A percentile compares a stretch with the other conserved stretches of the same genome.
Conservation (phyloP, 1,140 invertebrate genomes). For the Tetramorium parvispinum region DNA sequence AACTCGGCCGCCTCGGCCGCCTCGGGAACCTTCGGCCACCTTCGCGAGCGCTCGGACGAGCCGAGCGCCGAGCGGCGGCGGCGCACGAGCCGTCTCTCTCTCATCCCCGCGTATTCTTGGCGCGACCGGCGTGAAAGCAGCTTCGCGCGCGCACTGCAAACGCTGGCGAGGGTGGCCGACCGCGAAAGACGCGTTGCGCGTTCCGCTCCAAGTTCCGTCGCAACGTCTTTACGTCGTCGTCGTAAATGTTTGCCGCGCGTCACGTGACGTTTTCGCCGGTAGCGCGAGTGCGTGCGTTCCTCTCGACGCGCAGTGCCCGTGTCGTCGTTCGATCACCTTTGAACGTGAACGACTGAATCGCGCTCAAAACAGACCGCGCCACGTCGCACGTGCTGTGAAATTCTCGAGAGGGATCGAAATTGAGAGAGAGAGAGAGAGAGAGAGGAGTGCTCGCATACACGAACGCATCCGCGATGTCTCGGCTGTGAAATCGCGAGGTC, state of each 20-base stretch:
- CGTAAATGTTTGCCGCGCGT: too few species aligned
- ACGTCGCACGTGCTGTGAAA: not conserved
- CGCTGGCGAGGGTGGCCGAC: conserved; percentile 73
- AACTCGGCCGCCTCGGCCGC: not conserved
- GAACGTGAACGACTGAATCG: not conserved
- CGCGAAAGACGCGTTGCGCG: conserved; percentile 62
- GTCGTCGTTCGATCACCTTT: not conserved
- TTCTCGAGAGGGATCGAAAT: not conserved
- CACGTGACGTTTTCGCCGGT: not conserved
- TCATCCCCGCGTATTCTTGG: conserved; percentile 82
- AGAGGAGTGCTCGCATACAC: too few species aligned
- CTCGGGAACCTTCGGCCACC: conserved; percentile 64
- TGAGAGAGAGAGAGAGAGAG: too few species aligned
- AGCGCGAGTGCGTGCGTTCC: conserved; percentile 50
- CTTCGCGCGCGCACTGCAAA: conserved; percentile 73
- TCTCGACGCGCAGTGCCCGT: too few species aligned
- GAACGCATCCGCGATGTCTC: too few species aligned
- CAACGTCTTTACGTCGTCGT: not conserved
- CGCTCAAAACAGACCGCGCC: not conserved
- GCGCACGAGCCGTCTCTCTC: conserved; percentile 27
- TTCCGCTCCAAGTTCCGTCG: not conserved
- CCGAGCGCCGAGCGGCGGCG: conserved; percentile 73
- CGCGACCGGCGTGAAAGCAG: conserved; percentile 83
- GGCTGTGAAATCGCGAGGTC: too few species aligned
- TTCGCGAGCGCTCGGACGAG: conserved; percentile 71